Conservation (phyloP, 2,797 vertebrate genomes). For the Pantherophis alleghaniensis region DNA sequence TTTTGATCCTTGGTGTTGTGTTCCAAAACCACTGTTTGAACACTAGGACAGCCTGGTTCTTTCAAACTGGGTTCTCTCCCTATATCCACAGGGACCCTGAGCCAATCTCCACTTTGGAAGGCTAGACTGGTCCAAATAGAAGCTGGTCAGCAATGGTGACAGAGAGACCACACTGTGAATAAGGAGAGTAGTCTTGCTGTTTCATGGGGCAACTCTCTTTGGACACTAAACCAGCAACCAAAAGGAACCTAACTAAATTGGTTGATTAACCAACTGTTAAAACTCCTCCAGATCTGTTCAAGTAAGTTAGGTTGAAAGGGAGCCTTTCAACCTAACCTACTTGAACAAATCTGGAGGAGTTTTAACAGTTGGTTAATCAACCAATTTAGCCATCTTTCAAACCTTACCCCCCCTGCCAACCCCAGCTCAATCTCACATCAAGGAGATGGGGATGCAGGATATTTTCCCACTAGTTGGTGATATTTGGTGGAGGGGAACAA, state of each 20-base stretch:
- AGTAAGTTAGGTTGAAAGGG: too few species aligned
- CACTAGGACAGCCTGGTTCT: neutral
- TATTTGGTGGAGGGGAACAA: neutral
- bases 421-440: neutral
- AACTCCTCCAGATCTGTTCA: too few species aligned
- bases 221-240: neutral
- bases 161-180: neutral
- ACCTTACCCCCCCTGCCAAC: neutral
- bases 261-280: too few species aligned
- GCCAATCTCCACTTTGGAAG: neutral
- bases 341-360: neutral
- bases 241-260: neutral
- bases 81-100: neutral
- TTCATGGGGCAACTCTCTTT: neutral
- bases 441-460: neutral
- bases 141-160: neutral
- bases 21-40: neutral
- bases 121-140: neutral
- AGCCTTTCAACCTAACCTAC: neutral
- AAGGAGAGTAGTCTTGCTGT: neutral
- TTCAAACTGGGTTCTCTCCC: neutral
- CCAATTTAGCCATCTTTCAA: neutral
- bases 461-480: neutral
- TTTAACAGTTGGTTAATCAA: neutral
- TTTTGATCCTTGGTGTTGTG: neutral